Evolutionary conservation across 64 coral and sea anemone species (phyloP), one percentile per base, ranked within the genome.

Genomic region (Porites australiensis): DNA sequence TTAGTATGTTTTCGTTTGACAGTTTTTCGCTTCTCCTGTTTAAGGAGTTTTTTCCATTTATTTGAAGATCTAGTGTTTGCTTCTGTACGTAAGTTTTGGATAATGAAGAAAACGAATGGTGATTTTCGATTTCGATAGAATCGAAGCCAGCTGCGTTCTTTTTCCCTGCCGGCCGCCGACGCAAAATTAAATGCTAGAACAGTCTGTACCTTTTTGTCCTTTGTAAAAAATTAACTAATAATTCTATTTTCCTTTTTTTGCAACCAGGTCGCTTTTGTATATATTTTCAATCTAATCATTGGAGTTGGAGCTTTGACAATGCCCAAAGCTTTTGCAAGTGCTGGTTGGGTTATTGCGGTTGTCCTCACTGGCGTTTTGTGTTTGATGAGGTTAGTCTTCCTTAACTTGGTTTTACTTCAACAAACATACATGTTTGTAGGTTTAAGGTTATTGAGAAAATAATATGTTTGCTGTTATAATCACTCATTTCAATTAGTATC

Each of bases 251-350:
- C 53, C 14, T 22, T 48, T n/a, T 19, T 62, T 19, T 59, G 3
- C 19, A 67, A 63, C 18, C 71, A 98, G 97, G 94, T 95, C 43
- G 97, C 94, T 10, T 98, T 98, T 86, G 76, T 98, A 23, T 98
- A 98, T 85, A 82, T 98, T 4, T 98, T 98, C 52, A 98, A 98
- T 94, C 83, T 98, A 8, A 96, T 98, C 44, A 93, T 95, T 58
- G 97, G 97, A 9, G 94, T 93, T 52, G 97, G 97, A 13, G 94
- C 94, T 14, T 68, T 98, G 70, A 95, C 97, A 4, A 91, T 98
- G 94, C 97, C 97, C 53, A 98, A 98, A 51, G 97, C 97, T 46
- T 98, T 98, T 75, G 88, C 91, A 48, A 89, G 85, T 66, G 91
- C 97, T 53, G 97, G 97, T 58, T 96, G 94, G 91, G 59, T 96